Evolutionary conservation across 2,797 vertebrate genomes (phyloP).

Genomic region (Calcarius lapponicus): DNA sequence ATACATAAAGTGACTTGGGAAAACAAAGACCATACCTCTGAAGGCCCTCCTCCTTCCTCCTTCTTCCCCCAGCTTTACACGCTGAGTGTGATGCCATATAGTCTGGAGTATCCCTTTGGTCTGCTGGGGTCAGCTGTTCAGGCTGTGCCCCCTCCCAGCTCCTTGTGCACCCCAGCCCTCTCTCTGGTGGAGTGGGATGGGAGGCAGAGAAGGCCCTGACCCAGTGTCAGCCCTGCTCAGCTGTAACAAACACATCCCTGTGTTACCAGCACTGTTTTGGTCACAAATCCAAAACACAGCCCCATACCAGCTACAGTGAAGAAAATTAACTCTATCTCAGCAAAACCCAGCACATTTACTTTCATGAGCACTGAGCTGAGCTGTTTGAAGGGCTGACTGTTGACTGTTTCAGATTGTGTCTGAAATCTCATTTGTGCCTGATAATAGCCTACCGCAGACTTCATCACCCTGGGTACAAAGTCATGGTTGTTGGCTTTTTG

Average conservation of each 20-base stretch:
- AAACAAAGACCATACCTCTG: neutral
- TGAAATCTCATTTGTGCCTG: neutral
- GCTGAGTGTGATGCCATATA: neutral
- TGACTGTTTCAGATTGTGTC: neutral
- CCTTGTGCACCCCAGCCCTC: neutral
- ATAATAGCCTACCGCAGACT: neutral
- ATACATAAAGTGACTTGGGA: neutral
- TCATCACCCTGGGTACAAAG: neutral
- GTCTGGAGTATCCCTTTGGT: neutral
- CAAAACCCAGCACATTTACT: neutral
- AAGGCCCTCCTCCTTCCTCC: rapidly evolving
- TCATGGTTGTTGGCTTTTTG: neutral
- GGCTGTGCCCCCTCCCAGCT: neutral
- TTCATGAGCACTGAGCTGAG: neutral
- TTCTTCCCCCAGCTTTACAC: neutral
- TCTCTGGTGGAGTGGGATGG: neutral
- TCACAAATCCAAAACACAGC: neutral
- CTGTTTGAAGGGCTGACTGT: neutral
- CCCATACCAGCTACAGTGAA: neutral
- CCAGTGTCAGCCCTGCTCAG: neutral
- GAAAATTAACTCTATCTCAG: neutral
- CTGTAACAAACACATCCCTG: neutral
- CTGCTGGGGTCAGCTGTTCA: rapidly evolving
- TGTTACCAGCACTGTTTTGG: neutral
- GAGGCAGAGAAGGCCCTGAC: neutral